phyloP scores from a whole-genome alignment of 2,888 invertebrate species.

The Trisateles emortualis region DNA sequence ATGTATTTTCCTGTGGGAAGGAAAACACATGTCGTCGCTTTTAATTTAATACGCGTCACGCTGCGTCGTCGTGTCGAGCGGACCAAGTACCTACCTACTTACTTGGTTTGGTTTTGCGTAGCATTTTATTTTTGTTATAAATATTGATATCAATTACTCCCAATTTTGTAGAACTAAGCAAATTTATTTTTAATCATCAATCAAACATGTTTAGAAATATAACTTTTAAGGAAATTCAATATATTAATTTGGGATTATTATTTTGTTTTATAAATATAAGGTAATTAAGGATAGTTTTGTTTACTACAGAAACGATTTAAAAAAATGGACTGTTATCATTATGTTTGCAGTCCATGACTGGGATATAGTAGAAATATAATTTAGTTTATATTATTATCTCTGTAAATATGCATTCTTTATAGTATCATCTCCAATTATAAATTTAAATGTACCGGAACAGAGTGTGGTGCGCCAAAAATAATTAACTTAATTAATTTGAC shows the following conservation, averaged over 20 bases:
- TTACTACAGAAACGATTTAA: no score
- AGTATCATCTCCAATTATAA: slow-evolving; percentile 55
- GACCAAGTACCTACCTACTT: slow-evolving; percentile 31
- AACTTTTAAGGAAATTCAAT: no score
- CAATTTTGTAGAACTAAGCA: not conserved
- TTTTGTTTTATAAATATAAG: no score
- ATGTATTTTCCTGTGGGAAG: slow-evolving; percentile 87
- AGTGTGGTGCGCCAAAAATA: slow-evolving; percentile 57
- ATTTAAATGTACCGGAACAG: slow-evolving; percentile 50
- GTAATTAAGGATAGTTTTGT: no score
- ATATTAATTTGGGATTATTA: no score
- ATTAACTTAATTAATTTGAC: slow-evolving; percentile 75
- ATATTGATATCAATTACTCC: slow-evolving; percentile 19
- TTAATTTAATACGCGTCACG: slow-evolving; percentile 86
- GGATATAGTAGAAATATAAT: slow-evolving; percentile 3
- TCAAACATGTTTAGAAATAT: no score
- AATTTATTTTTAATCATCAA: no score
- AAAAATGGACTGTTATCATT: no score
- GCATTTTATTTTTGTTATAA: slow-evolving; percentile 40
- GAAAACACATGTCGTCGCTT: slow-evolving; percentile 86
- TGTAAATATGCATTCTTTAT: slow-evolving; percentile 12
- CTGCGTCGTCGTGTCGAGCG: slow-evolving; percentile 75
- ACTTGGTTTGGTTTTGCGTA: slow-evolving; percentile 41
- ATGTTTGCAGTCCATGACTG: no score
- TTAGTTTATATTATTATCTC: slow-evolving; percentile 1